These are phyloP conservation scores for Hoplostethus atlanticus DNA, from an alignment of 2,797 vertebrate species.

Conservation along the genomic window DNA sequence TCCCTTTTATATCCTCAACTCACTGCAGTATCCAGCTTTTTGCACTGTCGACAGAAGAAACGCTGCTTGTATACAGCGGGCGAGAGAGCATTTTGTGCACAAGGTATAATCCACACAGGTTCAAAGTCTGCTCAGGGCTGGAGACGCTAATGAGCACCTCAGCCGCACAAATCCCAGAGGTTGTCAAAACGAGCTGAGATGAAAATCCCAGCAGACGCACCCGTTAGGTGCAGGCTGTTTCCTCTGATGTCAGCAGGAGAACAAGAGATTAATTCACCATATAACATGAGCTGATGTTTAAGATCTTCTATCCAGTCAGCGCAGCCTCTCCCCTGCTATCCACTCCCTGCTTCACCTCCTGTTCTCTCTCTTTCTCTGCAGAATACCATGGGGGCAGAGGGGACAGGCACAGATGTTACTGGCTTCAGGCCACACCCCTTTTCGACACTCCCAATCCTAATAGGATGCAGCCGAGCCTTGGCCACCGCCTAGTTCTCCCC, in stretches of 20 bases:
- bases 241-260: constrained; percentile 15
- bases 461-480: constrained; percentile 74
- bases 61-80: constrained; percentile 32
- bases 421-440: constrained; percentile 80
- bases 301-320: constrained; percentile 59
- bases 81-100: constrained; percentile 56
- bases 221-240: constrained; percentile 22
- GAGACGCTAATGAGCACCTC: constrained; percentile 52
- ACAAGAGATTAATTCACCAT: constrained; percentile 34
- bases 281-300: constrained; percentile 41
- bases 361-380: constrained; percentile 75
- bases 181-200: constrained; percentile 43
- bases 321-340: constrained; percentile 57
- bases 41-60: constrained; percentile 57
- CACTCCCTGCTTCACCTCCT: constrained; percentile 63
- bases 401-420: constrained; percentile 85
- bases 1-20: constrained; percentile 68
- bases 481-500: constrained; percentile 69
- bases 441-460: constrained; percentile 82
- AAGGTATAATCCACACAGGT: constrained; percentile 67
- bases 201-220: constrained; percentile 46
- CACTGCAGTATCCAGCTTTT: constrained; percentile 72
- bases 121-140: constrained; percentile 40
- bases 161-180: constrained; percentile 32
- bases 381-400: constrained; percentile 72